Base-by-base conservation (phyloP, 2,888 invertebrate species). In the Brachypalpus laphriformis region DNA sequence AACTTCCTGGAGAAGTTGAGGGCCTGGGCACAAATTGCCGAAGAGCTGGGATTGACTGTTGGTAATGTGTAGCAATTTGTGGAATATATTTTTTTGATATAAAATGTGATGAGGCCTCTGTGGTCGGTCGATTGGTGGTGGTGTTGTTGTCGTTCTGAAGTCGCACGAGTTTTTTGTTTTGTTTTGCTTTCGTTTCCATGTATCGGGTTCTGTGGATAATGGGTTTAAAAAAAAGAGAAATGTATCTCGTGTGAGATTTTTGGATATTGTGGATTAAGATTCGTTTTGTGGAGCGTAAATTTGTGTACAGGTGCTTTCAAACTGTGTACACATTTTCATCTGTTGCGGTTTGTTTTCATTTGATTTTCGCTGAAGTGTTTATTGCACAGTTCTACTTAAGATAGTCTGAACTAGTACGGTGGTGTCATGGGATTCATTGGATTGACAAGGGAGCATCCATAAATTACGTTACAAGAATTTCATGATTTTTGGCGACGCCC, bases 11-110 rank as follows among this genome's bases (percentile, higher is more conserved):
- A 90, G 81, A 91, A 91, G 89, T 88, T 90, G 87, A 90, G 90
- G 86, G 90, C 92, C 70, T 91, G 91, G 91, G 88, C 88, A 22
- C 90, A 90, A 88, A 91, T 91, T 78, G 91, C 92, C 40, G 89
- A 90, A 61, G 91, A 92, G 87, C 90, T 91, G 87, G 91, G 91
- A 71, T 87, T 92, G 83, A 91, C 91, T 80, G 90, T 92, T 81
- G 91, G 91, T 91, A 91, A 88, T 31, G 37, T 18, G 37, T 25
- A 34, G 18, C 25, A 14, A 45, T 45, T 31, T 4, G 9, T 3
- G n/a, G 6, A n/a, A n/a, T 3, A 14, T 40, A 3, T 45, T 59
- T 47, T 25, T 25, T 25, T 25, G 25, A 25, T 2, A 25, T 5
- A 25, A 25, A 5, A 25, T 25, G 25, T 4, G 25, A 25, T n/a